phyloP scores from a whole-genome alignment of 2,113 vertebrate genomes.

The Pygoscelis adeliae region DNA sequence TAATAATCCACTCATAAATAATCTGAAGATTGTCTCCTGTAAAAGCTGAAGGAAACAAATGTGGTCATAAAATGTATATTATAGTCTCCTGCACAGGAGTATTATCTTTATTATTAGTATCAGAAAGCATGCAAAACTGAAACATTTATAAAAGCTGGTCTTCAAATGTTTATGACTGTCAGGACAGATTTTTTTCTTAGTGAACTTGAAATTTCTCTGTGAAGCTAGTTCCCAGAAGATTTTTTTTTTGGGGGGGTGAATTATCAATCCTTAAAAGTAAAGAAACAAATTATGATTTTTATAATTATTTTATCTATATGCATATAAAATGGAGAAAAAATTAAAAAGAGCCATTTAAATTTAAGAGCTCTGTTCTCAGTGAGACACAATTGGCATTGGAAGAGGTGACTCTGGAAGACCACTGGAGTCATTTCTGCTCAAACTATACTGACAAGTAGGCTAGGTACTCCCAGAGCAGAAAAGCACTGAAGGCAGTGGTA shows the following conservation, averaged over 20 bases:
- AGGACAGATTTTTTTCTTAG: neutral
- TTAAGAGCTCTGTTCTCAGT: neutral
- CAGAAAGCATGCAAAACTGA: neutral
- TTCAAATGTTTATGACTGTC: neutral
- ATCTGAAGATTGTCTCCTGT: neutral
- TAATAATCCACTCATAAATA: neutral
- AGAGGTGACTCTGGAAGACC: neutral
- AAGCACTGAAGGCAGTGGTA: neutral
- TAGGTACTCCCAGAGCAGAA: neutral
- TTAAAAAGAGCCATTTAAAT: neutral
- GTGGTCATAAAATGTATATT: neutral
- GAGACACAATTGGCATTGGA: neutral
- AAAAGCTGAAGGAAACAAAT: neutral
- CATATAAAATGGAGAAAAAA: neutral
- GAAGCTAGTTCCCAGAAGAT: neutral
- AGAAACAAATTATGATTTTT: neutral
- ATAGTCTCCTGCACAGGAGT: neutral
- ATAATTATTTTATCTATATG: neutral
- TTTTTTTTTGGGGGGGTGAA: neutral
- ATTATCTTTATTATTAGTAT: neutral
- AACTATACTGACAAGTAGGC: neutral
- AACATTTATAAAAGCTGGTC: neutral
- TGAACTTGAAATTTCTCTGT: neutral
- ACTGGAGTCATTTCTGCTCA: neutral
- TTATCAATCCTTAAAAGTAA: neutral